phyloP scores from a whole-genome alignment of 23 tunicate genomes.

The Styela plicata region DNA sequence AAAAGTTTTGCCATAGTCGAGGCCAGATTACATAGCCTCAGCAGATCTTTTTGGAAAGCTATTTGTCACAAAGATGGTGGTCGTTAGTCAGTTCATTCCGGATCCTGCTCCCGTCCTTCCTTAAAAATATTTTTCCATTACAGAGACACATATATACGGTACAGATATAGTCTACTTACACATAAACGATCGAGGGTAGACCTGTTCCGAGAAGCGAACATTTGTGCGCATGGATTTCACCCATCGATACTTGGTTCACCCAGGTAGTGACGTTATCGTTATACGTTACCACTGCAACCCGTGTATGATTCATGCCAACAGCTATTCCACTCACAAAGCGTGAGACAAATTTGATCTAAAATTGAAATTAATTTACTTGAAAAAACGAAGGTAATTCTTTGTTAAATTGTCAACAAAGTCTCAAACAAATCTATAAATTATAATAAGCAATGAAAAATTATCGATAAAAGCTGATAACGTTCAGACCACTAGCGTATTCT shows the following conservation, averaged over 20 bases:
- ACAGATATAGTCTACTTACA: conserved; percentile 84
- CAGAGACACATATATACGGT: too few species aligned
- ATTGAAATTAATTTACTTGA: neutral
- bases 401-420: neutral
- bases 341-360: conserved; percentile 85
- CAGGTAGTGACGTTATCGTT: conserved; percentile 67
- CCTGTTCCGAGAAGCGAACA: conserved; percentile 81
- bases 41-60: too few species aligned
- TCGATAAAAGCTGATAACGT: too few species aligned
- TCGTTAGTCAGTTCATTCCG: too few species aligned
- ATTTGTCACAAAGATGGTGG: too few species aligned
- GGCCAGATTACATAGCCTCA: too few species aligned
- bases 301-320: conserved; percentile 77
- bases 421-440: too few species aligned
- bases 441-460: too few species aligned
- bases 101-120: too few species aligned
- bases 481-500: too few species aligned
- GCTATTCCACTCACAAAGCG: conserved; percentile 91
- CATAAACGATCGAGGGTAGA: conserved; percentile 75
- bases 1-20: too few species aligned
- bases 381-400: neutral
- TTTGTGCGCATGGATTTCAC: conserved; percentile 92
- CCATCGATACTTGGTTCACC: conserved; percentile 90
- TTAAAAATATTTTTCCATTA: too few species aligned
- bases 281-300: conserved; percentile 93